Conservation (phyloP, 35 echinoderm and acorn worm genomes). For the Ophioderma brevispina region DNA sequence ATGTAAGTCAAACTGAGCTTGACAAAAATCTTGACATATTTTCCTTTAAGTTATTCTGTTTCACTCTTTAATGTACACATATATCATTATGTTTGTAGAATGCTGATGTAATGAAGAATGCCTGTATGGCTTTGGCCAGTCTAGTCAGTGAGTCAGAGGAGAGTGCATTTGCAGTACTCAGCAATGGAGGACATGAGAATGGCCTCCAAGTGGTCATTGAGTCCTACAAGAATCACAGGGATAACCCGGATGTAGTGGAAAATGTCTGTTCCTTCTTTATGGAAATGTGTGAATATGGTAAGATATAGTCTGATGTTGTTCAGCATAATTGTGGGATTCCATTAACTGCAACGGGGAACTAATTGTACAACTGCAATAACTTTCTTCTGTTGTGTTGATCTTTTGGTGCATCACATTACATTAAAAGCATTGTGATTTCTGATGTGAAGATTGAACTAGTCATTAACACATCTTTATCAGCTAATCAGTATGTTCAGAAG, state of each 20-base stretch:
- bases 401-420: too few species aligned
- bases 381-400: too few species aligned
- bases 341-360: too few species aligned
- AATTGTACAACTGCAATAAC: too few species aligned
- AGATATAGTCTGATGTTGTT: not conserved
- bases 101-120: constrained; percentile 97
- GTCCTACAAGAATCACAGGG: constrained; percentile 81
- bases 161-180: constrained; percentile 79
- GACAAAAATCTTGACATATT: too few species aligned
- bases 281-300: constrained; percentile 92
- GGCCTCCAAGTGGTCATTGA: constrained; percentile 69
- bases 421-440: too few species aligned
- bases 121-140: constrained; percentile 90
- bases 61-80: not conserved
- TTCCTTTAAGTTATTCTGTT: not conserved
- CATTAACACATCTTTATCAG: too few species aligned
- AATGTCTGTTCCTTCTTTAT: constrained; percentile 88
- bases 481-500: too few species aligned
- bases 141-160: constrained; percentile 85
- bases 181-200: constrained; percentile 56
- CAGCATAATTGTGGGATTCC: too few species aligned
- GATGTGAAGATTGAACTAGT: too few species aligned
- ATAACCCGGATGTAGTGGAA: constrained; percentile 96
- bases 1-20: too few species aligned
- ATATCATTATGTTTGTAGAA: too few species aligned